phyloP scores from a whole-genome alignment of 2,888 invertebrate species.

The Hypercompe scribonia region DNA sequence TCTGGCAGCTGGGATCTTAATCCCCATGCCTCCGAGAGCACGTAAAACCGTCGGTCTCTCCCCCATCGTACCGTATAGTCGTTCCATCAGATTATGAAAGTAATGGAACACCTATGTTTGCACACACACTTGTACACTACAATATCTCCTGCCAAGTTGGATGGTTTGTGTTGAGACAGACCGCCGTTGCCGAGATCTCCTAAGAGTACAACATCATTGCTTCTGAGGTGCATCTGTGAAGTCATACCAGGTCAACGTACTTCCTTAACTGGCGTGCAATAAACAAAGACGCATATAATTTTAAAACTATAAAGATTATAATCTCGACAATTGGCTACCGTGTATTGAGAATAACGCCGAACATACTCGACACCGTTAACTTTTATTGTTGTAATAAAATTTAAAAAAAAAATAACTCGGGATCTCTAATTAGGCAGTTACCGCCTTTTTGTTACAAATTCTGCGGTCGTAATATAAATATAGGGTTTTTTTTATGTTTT shows the following conservation, averaged over 20 bases:
- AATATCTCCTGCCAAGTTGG: too few species aligned
- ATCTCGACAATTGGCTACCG: constrained; percentile 42
- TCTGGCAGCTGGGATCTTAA: too few species aligned
- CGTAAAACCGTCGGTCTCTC: too few species aligned
- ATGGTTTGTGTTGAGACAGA: too few species aligned
- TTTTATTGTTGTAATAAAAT: constrained; percentile 50
- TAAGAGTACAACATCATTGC: too few species aligned
- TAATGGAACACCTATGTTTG: too few species aligned
- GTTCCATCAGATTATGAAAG: too few species aligned
- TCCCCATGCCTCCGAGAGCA: too few species aligned
- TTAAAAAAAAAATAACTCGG: constrained; percentile 43
- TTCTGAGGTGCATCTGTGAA: neutral
- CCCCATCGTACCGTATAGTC: too few species aligned
- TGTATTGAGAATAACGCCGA: constrained; percentile 43
- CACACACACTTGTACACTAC: too few species aligned
- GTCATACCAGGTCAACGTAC: constrained; percentile 10
- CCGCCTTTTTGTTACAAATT: constrained; percentile 60
- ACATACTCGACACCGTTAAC: constrained; percentile 43
- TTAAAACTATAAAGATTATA: constrained; percentile 46
- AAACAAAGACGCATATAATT: constrained; percentile 29
- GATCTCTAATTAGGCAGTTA: constrained; percentile 61
- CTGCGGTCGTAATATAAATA: constrained; percentile 54
- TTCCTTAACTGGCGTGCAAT: constrained; percentile 1
- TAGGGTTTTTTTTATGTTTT: constrained; percentile 26
- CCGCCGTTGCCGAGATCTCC: too few species aligned